Evolutionary conservation across 2,113 vertebrate species (phyloP).

Genomic region (Phylloscopus whistleri): DNA sequence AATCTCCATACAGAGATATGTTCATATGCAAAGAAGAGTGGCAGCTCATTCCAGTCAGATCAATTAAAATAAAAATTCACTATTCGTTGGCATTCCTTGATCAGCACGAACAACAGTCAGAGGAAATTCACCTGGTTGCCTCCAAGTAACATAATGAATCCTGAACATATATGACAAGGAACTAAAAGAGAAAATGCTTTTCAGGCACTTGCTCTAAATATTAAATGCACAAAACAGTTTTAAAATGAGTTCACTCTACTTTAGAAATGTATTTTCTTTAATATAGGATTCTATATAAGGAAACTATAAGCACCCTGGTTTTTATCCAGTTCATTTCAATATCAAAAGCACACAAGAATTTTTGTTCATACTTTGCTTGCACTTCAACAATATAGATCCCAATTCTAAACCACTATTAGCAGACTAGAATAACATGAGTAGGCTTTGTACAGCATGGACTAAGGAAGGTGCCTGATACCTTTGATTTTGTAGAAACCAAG

Average conservation of each 20-base stretch:
- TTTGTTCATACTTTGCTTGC: background rate
- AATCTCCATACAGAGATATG: slow-evolving; percentile 10
- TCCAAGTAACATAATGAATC: slow-evolving; percentile 34
- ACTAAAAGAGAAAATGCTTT: slow-evolving; percentile 46
- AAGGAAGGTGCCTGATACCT: background rate
- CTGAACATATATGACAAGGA: slow-evolving; percentile 44
- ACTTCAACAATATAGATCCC: background rate
- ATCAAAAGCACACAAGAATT: background rate
- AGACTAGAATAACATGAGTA: background rate
- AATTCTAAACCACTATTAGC: background rate
- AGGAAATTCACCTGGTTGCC: slow-evolving; percentile 54
- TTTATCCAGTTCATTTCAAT: slow-evolving; percentile 20
- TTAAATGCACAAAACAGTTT: slow-evolving; percentile 34
- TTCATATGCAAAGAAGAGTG: slow-evolving; percentile 42
- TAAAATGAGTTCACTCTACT: background rate
- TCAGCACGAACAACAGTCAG: slow-evolving; percentile 48
- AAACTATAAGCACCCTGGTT: background rate
- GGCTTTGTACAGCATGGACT: background rate
- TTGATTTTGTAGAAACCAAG: background rate
- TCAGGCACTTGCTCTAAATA: slow-evolving; percentile 38
- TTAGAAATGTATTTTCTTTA: background rate
- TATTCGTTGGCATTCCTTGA: slow-evolving; percentile 45
- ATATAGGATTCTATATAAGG: background rate
- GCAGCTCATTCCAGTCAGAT: slow-evolving; percentile 50
- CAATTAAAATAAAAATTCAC: slow-evolving; percentile 63